Base-by-base conservation (phyloP, 2,888 invertebrate species). In the Plebejus melissa region DNA sequence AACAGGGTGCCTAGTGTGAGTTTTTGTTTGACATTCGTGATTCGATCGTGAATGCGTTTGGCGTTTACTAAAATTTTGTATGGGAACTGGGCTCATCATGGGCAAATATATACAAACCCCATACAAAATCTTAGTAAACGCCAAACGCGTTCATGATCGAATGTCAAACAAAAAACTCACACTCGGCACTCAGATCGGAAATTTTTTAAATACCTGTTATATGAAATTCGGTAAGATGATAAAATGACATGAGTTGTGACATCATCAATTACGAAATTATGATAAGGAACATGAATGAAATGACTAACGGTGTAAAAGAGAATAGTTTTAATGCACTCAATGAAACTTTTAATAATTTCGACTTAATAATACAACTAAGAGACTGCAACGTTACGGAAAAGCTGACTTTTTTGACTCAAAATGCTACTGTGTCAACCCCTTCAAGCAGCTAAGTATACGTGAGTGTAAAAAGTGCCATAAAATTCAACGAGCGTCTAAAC, bases 401-500 rank as follows among this genome's bases (percentile, higher is more conserved):
- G 5, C 41, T 38, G 1, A 7, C 11, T 54, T 75, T 54, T 16
- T 22, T 36, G 13, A 32, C 60, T 22, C 28, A 58, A 74, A 65
- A 60, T 41, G 5, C 28, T 36, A 65, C 28, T 46, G 69, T 54
- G 75, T 22, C 36, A 54, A 69, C 50, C 75, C 54, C 54, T 70
- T 75, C 81, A 81, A 79, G 79, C 78, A 79, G 79, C 81, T 80
- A 76, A 78, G 79, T 81, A 79, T 83, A 83, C 80, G 84, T 80
- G 85, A 85, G 83, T 86, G 87, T 87, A 89, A 89, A 89, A 90
- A 88, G 83, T 84, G 82, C 83, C 81, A 85, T 89, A 89, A 89
- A 88, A 90, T 81, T 83, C 84, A 86, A 88, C 85, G 86, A 85
- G 84, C 83, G 79, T 81, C 85, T 85, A 87, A 88, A 86, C 84